Evolutionary conservation across 2,888 invertebrate species (phyloP).

Genomic region (Euzetes globulus): DNA sequence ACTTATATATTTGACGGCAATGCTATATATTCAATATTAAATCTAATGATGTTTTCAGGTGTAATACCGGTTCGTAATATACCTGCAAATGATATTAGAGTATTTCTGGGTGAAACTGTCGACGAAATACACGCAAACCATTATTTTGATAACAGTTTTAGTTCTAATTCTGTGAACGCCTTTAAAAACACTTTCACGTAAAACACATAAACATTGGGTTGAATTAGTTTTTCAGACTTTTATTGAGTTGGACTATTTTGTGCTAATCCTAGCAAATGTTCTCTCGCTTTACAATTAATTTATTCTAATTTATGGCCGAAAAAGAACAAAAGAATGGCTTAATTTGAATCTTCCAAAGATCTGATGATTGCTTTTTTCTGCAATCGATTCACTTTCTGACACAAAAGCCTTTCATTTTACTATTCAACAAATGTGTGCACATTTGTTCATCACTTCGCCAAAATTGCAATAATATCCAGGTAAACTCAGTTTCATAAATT

Average conservation of each 20-base stretch:
- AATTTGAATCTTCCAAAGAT: too few relatives aligned
- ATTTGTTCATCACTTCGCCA: too few relatives aligned
- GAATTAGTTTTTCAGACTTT: not conserved
- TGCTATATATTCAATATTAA: not conserved
- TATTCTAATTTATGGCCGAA: too few relatives aligned
- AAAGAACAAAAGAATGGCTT: too few relatives aligned
- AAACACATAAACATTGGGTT: not conserved
- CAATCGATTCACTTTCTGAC: too few relatives aligned
- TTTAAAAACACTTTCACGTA: constrained; percentile 12
- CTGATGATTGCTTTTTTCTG: too few relatives aligned
- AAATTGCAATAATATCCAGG: too few relatives aligned
- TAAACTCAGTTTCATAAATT: too few relatives aligned
- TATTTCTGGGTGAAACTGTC: not conserved
- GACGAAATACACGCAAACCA: not conserved
- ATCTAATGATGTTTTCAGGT: not conserved
- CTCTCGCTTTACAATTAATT: not conserved
- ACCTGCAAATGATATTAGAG: too few relatives aligned
- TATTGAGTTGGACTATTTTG: not conserved
- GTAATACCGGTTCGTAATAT: too few relatives aligned
- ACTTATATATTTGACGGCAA: not conserved
- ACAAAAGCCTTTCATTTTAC: too few relatives aligned
- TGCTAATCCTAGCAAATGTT: not conserved
- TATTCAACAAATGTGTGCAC: too few relatives aligned
- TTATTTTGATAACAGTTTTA: not conserved
- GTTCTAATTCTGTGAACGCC: not conserved